Evolutionary conservation across 2,113 vertebrate genomes (phyloP), one percentile per base, ranked within the genome.

Genomic region (Terrapene triunguis): DNA sequence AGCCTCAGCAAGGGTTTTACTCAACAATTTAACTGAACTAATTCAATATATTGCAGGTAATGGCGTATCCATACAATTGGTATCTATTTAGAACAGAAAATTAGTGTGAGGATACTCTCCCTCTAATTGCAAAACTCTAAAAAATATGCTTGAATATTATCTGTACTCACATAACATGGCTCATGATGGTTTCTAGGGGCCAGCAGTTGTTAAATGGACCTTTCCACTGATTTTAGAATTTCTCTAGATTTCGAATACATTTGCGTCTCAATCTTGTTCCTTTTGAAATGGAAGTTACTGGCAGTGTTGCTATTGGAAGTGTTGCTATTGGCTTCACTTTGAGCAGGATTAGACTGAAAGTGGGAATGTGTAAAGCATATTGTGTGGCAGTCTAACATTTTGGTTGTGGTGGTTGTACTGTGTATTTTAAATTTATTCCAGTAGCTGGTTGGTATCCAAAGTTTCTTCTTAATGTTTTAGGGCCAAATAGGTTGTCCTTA

Each of bases 1-100:
- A 74, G 47, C 87, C 88, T 80, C 76, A 88, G 5, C 57, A 62
- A 85, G 82, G 38, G 53, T 94, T 96, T 94, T 72, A 78, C 84
- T 82, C 93, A 0, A 0, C 50, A 55, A 42, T 42, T 92, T 96
- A 88, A 87, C 69, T 78, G 92, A 93, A 80, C 2, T 1, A 83
- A 88, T 94, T 96, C 89, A 50, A 50, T 89, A 9, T 72, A 59
- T 82, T 3, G 53, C 51, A 29, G 29, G 86, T 85, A 89, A 78
- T 95, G 11, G 42, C 8, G 38, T 54, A n/a, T 19, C 92, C 8
- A 44, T 74, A 86, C 80, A 92, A 8, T 12, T 85, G 74, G 81
- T 94, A 48, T 6, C 32, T 85, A 27, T 32, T 27, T 83, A 57
- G 54, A 94, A 47, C 54, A 32, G 72, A 54, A 29, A 92, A 12